Percentiles rank a stretch among this genome's conserved stretches.
phyloP scores from a whole-genome alignment of 2,113 vertebrate species.

The Alethe diademata region DNA sequence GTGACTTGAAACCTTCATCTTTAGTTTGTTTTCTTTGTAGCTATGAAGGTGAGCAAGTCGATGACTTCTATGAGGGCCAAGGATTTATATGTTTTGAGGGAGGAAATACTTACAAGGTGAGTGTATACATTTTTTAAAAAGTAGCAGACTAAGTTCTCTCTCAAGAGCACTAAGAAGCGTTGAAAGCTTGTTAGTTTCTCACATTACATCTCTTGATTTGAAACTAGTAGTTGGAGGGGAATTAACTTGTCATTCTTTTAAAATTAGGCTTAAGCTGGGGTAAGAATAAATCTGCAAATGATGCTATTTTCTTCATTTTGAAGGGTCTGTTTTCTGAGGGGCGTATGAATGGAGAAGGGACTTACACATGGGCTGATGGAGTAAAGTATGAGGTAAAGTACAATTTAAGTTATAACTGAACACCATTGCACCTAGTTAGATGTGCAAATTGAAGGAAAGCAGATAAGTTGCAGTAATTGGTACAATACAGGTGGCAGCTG shows the following conservation, averaged over 20 bases:
- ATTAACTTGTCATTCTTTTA: neutral
- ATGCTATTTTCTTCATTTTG: neutral
- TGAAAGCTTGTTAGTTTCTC: neutral
- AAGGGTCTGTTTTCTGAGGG: slow-evolving; percentile 89
- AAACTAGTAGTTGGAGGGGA: neutral
- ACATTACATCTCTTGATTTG: neutral
- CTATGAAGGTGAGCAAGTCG: slow-evolving; percentile 79
- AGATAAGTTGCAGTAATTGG: neutral
- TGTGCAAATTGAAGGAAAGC: neutral
- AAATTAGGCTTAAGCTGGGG: neutral
- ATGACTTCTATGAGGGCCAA: slow-evolving; percentile 79
- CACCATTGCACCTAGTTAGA: neutral
- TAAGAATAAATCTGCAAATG: neutral
- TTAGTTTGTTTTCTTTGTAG: slow-evolving; percentile 66
- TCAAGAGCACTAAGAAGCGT: neutral
- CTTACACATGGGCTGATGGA: slow-evolving; percentile 80
- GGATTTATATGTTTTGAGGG: slow-evolving; percentile 82
- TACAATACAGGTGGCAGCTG: neutral
- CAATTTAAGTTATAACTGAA: neutral
- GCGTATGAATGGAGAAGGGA: slow-evolving; percentile 85
- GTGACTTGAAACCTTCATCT: neutral
- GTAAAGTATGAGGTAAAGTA: slow-evolving; percentile 85
- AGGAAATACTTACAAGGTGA: slow-evolving; percentile 82
- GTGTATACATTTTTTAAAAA: neutral
- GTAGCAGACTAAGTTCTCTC: neutral